Base-by-base conservation (phyloP, 2,797 vertebrate genomes). In the Microchirus variegatus region DNA sequence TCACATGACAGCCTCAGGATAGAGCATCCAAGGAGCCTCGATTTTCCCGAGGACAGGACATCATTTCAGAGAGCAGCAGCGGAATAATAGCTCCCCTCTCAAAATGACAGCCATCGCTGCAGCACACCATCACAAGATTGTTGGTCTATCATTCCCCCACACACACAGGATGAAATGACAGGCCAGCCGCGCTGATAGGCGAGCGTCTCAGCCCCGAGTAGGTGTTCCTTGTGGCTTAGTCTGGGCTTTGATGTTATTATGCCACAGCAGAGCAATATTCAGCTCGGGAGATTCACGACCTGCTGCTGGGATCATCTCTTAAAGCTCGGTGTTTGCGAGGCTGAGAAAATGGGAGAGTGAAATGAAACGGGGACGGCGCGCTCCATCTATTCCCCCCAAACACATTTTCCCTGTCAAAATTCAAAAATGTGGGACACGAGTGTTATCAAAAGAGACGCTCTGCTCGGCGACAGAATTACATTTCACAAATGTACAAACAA, bases 101-200 rank as follows among this genome's bases (percentile, higher is more conserved):
- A 81, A 83, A 88, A 82, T 89, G 87, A 90, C 89, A 90, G 87
- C 81, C 82, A 64, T 86, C 64, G 63, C 76, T 47, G 84, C 67
- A 41, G 82, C 78, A 63, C 81, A 81, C 53, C 87, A 87, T 87
- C 87, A 83, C 84, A 89, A 89, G 84, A 90, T 83, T 88, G 87
- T 86, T 59, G 80, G 77, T 90, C 83, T 79, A 85, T 86, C 88
- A 87, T 82, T 83, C 82, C 73, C 59, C 48, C 48, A 9, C 80
- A 73, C 75, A 67, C 76, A 58, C 71, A 65, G 78, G 73, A 80
- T 55, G 74, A 84, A 81, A 90, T 81, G 87, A 89, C 87, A 90
- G 82, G 74, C 73, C 73, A 59, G 75, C 65, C 77, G 76, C 36
- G 36, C 75, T 83, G 87, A 86, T 79, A 77, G 87, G 69, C 44